phyloP scores from a whole-genome alignment of 2,113 vertebrate species.

The Azemiops feae region DNA sequence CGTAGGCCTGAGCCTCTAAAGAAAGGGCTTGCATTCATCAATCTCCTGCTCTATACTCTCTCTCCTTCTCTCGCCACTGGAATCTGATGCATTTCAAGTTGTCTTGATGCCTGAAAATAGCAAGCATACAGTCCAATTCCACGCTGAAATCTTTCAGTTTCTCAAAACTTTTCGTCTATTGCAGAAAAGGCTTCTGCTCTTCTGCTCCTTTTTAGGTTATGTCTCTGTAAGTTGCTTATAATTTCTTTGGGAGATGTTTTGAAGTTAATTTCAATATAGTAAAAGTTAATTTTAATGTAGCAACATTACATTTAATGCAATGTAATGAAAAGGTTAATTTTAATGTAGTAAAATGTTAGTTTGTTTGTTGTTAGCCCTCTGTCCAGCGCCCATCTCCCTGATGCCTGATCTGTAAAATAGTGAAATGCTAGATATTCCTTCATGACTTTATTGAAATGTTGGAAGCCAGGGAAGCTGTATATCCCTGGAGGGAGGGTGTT shows the following conservation, averaged over 20 bases:
- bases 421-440: not conserved
- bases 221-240: not conserved
- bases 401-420: not conserved
- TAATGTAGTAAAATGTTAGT: not conserved
- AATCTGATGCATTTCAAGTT: conserved; percentile 46
- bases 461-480: not conserved
- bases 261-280: not conserved
- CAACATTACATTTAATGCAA: not conserved
- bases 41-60: conserved; percentile 53
- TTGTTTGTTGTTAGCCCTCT: not conserved
- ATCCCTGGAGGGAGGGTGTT: not conserved
- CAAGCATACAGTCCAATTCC: conserved; percentile 22
- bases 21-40: not conserved
- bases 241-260: not conserved
- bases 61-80: conserved; percentile 53
- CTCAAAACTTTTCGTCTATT: not conserved
- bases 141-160: not conserved
- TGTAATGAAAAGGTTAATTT: not conserved
- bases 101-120: conserved; percentile 53
- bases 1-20: conserved; percentile 43
- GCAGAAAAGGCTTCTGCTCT: not conserved
- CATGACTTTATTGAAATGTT: not conserved
- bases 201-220: not conserved
- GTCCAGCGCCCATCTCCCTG: not conserved
- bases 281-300: not conserved